phyloP scores from a whole-genome alignment of 2,797 vertebrate genomes.

The Myripristis murdjan region DNA sequence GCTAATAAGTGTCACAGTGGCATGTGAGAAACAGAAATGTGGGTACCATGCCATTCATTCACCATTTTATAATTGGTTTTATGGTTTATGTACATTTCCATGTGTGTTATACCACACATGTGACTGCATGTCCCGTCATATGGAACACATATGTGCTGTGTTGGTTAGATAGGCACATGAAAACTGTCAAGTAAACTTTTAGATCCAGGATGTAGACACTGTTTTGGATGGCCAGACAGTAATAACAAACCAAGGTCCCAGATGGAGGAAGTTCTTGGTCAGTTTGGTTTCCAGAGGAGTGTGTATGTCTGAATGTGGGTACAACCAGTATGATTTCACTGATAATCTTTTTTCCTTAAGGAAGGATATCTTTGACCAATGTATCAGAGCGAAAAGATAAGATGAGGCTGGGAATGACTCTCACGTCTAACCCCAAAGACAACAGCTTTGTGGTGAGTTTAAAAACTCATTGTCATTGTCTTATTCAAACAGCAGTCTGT shows the following conservation, averaged over 20 bases:
- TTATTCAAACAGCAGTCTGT: conserved; percentile 1
- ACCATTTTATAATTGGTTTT: conserved; percentile 62
- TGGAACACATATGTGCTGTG: conserved; percentile 59
- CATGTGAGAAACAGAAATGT: conserved; percentile 61
- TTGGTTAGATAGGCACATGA: conserved; percentile 51
- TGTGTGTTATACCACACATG: conserved; percentile 68
- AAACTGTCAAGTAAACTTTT: conserved; percentile 55
- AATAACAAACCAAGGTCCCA: conserved; percentile 71
- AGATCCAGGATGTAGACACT: conserved; percentile 58
- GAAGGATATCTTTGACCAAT: conserved; percentile 97
- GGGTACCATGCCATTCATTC: conserved; percentile 70
- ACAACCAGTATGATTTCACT: conserved; percentile 50
- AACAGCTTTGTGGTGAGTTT: conserved; percentile 96
- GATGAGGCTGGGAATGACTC: conserved; percentile 98
- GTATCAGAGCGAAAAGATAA: conserved; percentile 98
- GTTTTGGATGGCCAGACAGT: conserved; percentile 59
- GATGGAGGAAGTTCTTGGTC: conserved; percentile 46
- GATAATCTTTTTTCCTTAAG: conserved; percentile 82
- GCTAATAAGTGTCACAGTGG: conserved; percentile 38
- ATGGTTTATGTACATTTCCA: conserved; percentile 76
- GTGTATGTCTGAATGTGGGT: conserved; percentile 31
- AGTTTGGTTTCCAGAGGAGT: conserved; percentile 42
- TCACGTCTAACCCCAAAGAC: conserved; percentile 94
- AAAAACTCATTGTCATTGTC: background rate
- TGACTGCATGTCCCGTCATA: conserved; percentile 57